Conservation (phyloP, 2,888 invertebrate species). For the Latrodectus elegans region DNA sequence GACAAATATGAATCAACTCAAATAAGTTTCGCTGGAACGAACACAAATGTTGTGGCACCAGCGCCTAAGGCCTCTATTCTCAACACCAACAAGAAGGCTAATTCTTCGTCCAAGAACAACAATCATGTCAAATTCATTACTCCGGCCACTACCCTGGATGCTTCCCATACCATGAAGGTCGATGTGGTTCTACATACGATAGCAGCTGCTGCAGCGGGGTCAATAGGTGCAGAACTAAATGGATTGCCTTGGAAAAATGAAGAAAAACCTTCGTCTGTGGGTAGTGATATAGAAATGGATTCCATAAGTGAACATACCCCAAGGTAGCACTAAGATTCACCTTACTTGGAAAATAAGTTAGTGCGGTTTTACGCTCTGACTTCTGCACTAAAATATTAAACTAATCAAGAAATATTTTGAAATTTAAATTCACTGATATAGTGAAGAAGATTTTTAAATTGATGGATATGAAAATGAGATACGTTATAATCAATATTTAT, state of each 20-base stretch:
- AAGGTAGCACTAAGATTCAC: too few species aligned
- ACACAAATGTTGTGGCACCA: background rate
- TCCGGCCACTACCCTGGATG: conserved; percentile 31
- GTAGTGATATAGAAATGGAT: too few species aligned
- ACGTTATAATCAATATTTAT: too few species aligned
- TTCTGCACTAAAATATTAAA: too few species aligned
- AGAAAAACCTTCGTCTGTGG: background rate
- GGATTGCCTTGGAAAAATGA: background rate
- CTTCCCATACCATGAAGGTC: conserved; percentile 53
- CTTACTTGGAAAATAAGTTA: too few species aligned
- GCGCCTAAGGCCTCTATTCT: conserved; percentile 23
- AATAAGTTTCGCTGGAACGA: background rate
- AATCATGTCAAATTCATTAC: conserved; percentile 58
- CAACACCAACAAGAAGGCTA: background rate
- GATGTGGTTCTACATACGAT: conserved; percentile 58
- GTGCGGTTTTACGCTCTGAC: too few species aligned
- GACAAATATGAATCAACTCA: conserved; percentile 33
- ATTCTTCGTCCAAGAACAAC: conserved; percentile 37
- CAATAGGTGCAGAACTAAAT: conserved; percentile 29
- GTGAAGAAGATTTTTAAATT: too few species aligned
- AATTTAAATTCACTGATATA: too few species aligned
- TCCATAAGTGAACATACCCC: too few species aligned
- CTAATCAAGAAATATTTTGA: too few species aligned
- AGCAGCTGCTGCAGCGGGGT: conserved; percentile 35
- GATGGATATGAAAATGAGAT: too few species aligned